A percentile compares a stretch with the other conserved stretches of the same genome.
These are phyloP conservation scores for Stichodactyla mertensii DNA, from an alignment of 64 coral and sea anemone genomes.

Conservation along the genomic window DNA sequence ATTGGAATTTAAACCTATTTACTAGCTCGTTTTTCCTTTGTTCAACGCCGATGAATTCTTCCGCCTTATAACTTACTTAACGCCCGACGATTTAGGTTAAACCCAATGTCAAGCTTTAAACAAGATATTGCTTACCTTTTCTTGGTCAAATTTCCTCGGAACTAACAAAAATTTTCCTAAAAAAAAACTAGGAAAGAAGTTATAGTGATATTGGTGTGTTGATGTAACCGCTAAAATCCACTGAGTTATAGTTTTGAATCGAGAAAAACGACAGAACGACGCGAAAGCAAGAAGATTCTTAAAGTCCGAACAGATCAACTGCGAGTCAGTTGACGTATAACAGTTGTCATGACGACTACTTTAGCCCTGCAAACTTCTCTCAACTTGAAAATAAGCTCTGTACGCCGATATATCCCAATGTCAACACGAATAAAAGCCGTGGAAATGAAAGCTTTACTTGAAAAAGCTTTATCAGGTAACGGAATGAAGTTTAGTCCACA, in stretches of 20 bases:
- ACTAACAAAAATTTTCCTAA: too few species aligned
- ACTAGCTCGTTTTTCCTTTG: too few species aligned
- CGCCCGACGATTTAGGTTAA: too few species aligned
- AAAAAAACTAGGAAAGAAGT: too few species aligned
- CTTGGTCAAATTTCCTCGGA: too few species aligned
- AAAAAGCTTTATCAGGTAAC: background rate
- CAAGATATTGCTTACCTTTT: too few species aligned
- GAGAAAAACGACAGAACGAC: background rate
- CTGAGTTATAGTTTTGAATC: background rate
- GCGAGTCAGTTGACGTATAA: background rate
- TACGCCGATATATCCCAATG: background rate
- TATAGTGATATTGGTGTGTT: too few species aligned
- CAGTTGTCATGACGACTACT: background rate
- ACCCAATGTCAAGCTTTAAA: too few species aligned
- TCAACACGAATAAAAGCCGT: background rate
- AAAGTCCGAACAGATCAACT: background rate
- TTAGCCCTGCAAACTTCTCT: background rate
- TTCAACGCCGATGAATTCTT: too few species aligned
- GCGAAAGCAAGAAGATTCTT: background rate
- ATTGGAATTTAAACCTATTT: too few species aligned
- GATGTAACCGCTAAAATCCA: background rate
- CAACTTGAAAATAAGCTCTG: background rate
- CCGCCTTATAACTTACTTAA: too few species aligned
- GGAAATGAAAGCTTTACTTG: background rate
- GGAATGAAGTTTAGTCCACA: background rate